Evolutionary conservation across 37 sponge, comb jelly and placozoan genomes (phyloP).

Genomic region (Chondrilla cf. caribensis): DNA sequence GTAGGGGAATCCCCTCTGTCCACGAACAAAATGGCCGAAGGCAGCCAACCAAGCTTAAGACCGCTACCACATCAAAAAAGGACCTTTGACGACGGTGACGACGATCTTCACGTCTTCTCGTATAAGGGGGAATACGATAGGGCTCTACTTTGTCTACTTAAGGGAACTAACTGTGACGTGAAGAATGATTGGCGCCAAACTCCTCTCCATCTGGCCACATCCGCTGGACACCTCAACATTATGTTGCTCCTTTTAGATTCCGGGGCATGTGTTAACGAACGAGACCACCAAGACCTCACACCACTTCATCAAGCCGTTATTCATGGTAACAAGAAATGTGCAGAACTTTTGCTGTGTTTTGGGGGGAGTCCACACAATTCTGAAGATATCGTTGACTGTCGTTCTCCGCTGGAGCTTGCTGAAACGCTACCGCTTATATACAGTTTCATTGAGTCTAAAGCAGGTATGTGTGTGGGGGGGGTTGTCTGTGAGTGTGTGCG

Average conservation of each 20-base stretch:
- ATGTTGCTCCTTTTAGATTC: conserved; percentile 70
- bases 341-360: conserved; percentile 66
- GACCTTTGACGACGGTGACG: neutral
- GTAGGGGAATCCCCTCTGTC: no score
- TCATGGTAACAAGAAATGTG: conserved; percentile 50
- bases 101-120: neutral
- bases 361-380: conserved; percentile 50
- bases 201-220: conserved; percentile 61
- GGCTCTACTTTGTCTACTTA: conserved; percentile 64
- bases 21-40: neutral
- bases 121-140: conserved; percentile 36
- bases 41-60: neutral
- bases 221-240: conserved; percentile 60
- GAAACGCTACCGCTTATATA: conserved; percentile 51
- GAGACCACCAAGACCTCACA: conserved; percentile 59
- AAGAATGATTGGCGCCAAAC: conserved; percentile 51
- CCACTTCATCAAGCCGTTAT: conserved; percentile 76
- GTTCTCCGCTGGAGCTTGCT: conserved; percentile 47
- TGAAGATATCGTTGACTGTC: conserved; percentile 24
- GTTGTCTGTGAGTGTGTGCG: neutral
- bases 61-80: neutral
- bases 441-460: conserved; percentile 28
- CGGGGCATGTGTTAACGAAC: conserved; percentile 60
- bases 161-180: conserved; percentile 1
- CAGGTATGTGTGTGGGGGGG: conserved; percentile 27